Conservation (phyloP, 2,888 invertebrate genomes). For the Colletes collaris region DNA sequence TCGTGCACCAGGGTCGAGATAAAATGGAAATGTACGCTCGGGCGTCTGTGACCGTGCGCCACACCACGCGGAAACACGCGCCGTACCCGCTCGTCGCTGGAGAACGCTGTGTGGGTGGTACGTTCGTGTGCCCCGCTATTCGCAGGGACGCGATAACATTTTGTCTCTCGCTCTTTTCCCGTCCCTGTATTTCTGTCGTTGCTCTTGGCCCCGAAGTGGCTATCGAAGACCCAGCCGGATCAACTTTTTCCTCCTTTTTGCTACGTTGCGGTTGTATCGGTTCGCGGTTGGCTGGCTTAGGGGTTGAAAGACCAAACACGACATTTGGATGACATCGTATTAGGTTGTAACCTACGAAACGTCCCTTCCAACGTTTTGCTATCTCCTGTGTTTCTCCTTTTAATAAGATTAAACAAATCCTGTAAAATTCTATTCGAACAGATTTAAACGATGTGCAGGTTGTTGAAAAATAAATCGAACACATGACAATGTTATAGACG, state of each 20-base stretch:
- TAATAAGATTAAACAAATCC: too few relatives aligned
- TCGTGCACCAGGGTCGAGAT: slow-evolving; percentile 67
- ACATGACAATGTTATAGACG: too few relatives aligned
- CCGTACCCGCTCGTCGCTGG: not conserved
- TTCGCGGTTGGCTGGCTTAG: not conserved
- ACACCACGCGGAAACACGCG: not conserved
- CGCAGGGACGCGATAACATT: slow-evolving; percentile 49
- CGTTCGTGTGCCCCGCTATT: slow-evolving; percentile 9
- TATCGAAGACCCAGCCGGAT: not conserved
- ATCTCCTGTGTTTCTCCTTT: too few relatives aligned
- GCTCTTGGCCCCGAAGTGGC: not conserved
- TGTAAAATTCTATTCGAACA: too few relatives aligned
- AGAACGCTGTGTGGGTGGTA: not conserved
- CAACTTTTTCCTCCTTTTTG: not conserved
- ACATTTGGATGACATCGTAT: too few relatives aligned
- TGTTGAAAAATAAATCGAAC: too few relatives aligned
- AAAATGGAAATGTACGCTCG: slow-evolving; percentile 75
- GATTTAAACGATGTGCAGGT: too few relatives aligned
- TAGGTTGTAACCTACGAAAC: too few relatives aligned
- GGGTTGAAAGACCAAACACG: too few relatives aligned
- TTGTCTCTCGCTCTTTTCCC: slow-evolving; percentile 11
- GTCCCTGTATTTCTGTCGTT: not conserved
- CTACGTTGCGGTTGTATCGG: not conserved
- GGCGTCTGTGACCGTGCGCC: slow-evolving; percentile 26
- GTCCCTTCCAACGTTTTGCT: too few relatives aligned